Evolutionary conservation across 2,113 vertebrate genomes (phyloP).

Genomic region (Xiphophorus hellerii): DNA sequence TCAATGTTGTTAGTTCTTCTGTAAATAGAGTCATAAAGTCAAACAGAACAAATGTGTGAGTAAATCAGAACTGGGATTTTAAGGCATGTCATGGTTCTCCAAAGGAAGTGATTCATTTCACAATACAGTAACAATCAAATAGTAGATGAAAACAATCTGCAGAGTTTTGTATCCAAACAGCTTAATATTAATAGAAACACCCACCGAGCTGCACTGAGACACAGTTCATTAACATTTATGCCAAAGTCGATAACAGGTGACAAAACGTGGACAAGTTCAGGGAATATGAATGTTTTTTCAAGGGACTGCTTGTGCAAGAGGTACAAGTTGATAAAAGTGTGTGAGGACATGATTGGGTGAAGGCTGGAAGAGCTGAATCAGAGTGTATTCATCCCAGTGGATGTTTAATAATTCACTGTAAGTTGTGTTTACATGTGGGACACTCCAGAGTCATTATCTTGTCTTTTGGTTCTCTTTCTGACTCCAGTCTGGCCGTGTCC

Average conservation of each 20-base stretch:
- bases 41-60: no score
- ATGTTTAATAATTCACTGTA: neutral
- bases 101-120: neutral
- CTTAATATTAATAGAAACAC: no score
- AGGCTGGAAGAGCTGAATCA: conserved; percentile 11
- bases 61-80: no score
- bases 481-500: conserved; percentile 33
- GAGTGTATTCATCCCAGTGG: conserved; percentile 4
- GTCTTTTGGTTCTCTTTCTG: conserved; percentile 43
- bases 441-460: conserved; percentile 45
- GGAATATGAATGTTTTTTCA: neutral
- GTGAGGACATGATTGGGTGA: neutral
- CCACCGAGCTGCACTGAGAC: no score
- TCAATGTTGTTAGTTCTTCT: neutral
- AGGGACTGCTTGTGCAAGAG: neutral
- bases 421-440: neutral
- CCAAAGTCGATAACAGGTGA: neutral
- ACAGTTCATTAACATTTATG: no score
- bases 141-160: no score
- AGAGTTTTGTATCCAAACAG: no score
- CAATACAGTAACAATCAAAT: no score
- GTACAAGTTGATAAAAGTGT: neutral
- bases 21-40: neutral
- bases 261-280: neutral
- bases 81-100: neutral